Evolutionary conservation across 1,140 invertebrate genomes (phyloP).

Genomic region (Venturia canescens): DNA sequence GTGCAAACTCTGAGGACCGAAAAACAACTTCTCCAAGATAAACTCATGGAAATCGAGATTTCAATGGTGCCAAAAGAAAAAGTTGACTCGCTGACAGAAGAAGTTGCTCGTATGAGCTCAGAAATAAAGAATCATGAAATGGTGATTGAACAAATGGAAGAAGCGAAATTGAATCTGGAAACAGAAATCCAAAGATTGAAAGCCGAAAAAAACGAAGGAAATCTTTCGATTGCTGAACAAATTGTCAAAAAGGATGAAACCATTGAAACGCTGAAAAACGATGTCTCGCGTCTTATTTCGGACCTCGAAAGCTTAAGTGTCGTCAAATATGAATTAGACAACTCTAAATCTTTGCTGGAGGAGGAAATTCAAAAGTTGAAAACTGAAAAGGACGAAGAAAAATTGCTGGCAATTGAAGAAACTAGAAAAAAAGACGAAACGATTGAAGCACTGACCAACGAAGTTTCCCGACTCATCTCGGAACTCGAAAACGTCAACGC

Average conservation of each 20-base stretch:
- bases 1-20: constrained; percentile 53
- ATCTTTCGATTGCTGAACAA: neutral
- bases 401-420: neutral
- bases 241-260: neutral
- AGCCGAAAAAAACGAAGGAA: constrained; percentile 39
- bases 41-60: neutral
- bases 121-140: constrained; percentile 50
- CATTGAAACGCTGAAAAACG: neutral
- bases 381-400: constrained; percentile 30
- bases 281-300: constrained; percentile 27
- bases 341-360: constrained; percentile 52
- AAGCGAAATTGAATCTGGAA: constrained; percentile 6
- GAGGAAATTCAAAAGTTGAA: constrained; percentile 51
- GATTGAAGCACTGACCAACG: neutral
- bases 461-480: constrained; percentile 27
- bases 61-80: neutral
- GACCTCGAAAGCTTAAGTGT: constrained; percentile 28
- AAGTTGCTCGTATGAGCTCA: constrained; percentile 23
- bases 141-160: constrained; percentile 37
- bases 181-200: neutral
- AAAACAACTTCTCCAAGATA: constrained; percentile 52
- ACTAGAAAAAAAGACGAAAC: neutral
- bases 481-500: constrained; percentile 30
- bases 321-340: constrained; percentile 38
- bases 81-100: constrained; percentile 1